These are phyloP conservation scores for Sturnira hondurensis DNA, from an alignment of 2,113 vertebrate species.

Conservation along the genomic window DNA sequence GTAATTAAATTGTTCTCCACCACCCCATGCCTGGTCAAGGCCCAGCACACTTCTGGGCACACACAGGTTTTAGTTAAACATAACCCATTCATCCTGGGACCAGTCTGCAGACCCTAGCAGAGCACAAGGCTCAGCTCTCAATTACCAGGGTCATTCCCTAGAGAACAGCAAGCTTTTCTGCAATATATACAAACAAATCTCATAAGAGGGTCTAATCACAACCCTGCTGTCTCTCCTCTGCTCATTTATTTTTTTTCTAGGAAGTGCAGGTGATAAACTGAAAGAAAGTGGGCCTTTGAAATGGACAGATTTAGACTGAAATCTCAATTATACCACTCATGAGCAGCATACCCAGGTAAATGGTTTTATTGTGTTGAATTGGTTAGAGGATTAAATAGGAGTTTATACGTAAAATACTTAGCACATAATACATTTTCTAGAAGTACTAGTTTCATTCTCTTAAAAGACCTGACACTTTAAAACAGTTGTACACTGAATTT, in stretches of 20 bases:
- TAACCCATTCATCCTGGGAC: background rate
- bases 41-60: background rate
- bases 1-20: background rate
- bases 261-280: background rate
- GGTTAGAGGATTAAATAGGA: background rate
- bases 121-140: background rate
- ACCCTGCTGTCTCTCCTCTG: background rate
- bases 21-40: accelerated
- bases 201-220: background rate
- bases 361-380: background rate
- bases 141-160: background rate
- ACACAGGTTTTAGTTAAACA: background rate
- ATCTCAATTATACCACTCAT: background rate
- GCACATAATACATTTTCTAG: background rate
- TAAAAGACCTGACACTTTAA: background rate
- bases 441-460: background rate
- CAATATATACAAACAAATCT: background rate
- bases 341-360: background rate
- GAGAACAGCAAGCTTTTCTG: background rate
- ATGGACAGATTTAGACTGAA: background rate
- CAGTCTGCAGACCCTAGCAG: background rate
- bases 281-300: background rate
- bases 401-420: background rate
- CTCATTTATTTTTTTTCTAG: background rate
- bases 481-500: background rate